These are phyloP conservation scores for Melanocharis versteri DNA, from an alignment of 2,113 vertebrate genomes.

Conservation along the genomic window DNA sequence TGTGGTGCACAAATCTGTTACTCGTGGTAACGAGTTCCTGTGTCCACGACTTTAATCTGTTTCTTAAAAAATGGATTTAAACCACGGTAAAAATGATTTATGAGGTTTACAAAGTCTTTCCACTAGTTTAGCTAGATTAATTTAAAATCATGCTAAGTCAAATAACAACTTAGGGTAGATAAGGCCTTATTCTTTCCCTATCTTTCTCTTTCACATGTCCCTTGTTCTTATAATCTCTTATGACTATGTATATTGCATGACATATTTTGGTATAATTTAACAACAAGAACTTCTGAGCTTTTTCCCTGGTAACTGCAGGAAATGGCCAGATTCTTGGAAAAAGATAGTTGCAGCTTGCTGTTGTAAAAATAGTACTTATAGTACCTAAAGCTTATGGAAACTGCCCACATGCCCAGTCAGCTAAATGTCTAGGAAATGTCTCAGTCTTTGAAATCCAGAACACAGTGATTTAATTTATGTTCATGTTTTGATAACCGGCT, in stretches of 20 bases:
- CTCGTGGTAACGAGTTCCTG: not conserved
- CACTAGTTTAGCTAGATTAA: constrained; percentile 29
- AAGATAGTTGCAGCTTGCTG: not conserved
- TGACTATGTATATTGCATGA: not conserved
- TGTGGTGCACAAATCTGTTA: constrained; percentile 36
- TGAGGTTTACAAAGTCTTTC: constrained; percentile 19
- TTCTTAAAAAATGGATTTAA: constrained; percentile 4
- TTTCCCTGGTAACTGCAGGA: not conserved
- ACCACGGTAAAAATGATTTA: not conserved
- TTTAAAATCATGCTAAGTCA: constrained; percentile 22
- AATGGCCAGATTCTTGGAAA: not conserved
- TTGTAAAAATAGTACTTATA: not conserved
- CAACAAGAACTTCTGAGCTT: not conserved
- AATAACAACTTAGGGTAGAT: not conserved
- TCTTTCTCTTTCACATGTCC: constrained; percentile 16
- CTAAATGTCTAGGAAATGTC: not conserved
- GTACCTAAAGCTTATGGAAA: not conserved
- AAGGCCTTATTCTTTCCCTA: not conserved
- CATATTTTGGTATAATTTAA: not conserved
- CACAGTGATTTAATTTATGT: not conserved
- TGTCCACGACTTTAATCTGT: constrained; percentile 21
- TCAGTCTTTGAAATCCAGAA: not conserved
- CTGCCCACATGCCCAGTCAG: not conserved
- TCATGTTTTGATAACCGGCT: not conserved
- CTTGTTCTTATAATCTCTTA: constrained; percentile 3